A percentile compares a stretch with the other conserved stretches of the same genome.
These are phyloP conservation scores for Peribatodes rhomboidaria DNA, from an alignment of 2,888 invertebrate genomes.

Conservation along the genomic window DNA sequence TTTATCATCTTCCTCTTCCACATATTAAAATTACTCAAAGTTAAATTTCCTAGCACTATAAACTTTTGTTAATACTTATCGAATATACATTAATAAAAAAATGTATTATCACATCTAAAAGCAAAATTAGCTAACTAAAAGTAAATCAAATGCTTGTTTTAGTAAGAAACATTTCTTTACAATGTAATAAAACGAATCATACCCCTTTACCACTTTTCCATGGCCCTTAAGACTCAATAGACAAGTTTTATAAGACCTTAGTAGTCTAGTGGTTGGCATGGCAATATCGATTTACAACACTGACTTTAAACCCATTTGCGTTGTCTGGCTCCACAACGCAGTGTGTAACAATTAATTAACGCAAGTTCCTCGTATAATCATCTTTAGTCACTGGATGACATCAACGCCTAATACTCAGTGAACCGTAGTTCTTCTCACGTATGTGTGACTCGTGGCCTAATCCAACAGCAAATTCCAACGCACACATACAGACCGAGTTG, in stretches of 20 bases:
- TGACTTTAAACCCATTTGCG: conserved; percentile 10
- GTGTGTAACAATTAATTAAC: conserved; percentile 32
- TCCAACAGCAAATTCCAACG: conserved; percentile 56
- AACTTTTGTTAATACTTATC: too few species aligned
- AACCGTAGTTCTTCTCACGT: conserved; percentile 39
- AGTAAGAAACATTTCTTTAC: neutral
- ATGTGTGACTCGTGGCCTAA: conserved; percentile 33
- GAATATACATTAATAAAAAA: too few species aligned
- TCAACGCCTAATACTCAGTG: conserved; percentile 40
- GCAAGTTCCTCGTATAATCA: conserved; percentile 36
- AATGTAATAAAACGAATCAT: neutral
- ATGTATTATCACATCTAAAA: too few species aligned
- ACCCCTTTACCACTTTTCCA: neutral
- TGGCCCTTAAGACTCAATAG: neutral
- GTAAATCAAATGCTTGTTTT: neutral
- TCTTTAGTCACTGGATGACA: conserved; percentile 53
- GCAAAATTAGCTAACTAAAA: neutral
- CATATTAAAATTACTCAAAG: too few species aligned
- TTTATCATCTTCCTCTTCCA: too few species aligned
- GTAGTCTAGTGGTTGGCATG: conserved; percentile 50
- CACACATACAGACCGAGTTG: conserved; percentile 47
- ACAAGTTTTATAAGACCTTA: neutral
- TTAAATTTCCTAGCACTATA: too few species aligned
- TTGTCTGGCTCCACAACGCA: conserved; percentile 9
- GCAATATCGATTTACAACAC: conserved; percentile 48